Evolutionary conservation across 2,113 vertebrate genomes (phyloP).

Genomic region (Scophthalmus maximus): DNA sequence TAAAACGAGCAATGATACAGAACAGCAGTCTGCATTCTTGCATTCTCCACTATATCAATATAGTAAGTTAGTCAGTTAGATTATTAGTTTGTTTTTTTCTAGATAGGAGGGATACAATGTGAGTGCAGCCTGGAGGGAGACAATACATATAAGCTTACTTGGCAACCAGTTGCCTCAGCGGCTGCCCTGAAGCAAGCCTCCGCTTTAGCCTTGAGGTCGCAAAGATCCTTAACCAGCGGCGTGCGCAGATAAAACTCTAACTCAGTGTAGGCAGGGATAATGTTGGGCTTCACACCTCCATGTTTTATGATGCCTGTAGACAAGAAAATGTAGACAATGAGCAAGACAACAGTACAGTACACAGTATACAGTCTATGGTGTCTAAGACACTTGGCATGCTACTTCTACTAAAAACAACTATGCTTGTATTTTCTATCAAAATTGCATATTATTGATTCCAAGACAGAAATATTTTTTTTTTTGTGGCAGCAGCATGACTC

Average conservation of each 20-base stretch:
- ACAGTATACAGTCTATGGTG: no score
- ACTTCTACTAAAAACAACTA: neutral
- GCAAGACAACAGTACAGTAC: no score
- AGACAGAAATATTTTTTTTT: neutral
- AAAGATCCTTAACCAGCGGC: slow-evolving; percentile 84
- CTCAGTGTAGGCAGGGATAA: slow-evolving; percentile 90
- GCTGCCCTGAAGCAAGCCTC: slow-evolving; percentile 90
- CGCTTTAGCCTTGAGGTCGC: slow-evolving; percentile 84
- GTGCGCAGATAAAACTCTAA: slow-evolving; percentile 88
- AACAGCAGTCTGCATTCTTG: slow-evolving; percentile 1
- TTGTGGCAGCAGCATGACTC: neutral
- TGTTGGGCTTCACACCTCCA: slow-evolving; percentile 90
- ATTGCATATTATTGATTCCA: neutral
- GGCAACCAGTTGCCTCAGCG: slow-evolving; percentile 87
- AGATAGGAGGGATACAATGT: neutral
- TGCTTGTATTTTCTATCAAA: neutral
- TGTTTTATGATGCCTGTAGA: slow-evolving; percentile 90
- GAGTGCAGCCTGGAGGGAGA: neutral
- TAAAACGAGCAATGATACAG: slow-evolving; percentile 23
- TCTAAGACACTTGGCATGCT: no score
- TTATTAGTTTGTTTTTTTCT: neutral
- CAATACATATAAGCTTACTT: slow-evolving; percentile 74
- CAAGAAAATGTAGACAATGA: slow-evolving; percentile 36
- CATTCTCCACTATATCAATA: neutral
- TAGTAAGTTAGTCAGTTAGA: no score